Evolutionary conservation across 2,888 invertebrate genomes (phyloP).

Genomic region (Druceiella hillmani): DNA sequence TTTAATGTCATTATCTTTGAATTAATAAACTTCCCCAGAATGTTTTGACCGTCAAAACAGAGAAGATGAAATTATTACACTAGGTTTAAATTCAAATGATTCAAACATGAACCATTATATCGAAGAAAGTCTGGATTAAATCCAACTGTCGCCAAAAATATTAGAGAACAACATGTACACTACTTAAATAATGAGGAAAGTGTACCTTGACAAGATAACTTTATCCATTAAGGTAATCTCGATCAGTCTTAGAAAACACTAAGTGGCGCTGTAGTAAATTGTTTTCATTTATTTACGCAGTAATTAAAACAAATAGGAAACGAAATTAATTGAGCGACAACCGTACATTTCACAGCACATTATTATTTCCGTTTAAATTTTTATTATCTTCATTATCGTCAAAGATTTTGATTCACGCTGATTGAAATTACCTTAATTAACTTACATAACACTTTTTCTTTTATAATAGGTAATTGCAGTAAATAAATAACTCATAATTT

Average conservation of each 20-base stretch:
- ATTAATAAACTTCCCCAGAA: not conserved
- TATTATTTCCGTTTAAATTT: too few relatives aligned
- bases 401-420: too few relatives aligned
- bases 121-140: not conserved
- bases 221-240: not conserved
- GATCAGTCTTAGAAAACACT: not conserved
- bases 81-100: not conserved
- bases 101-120: not conserved
- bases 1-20: not conserved
- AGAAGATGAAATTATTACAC: not conserved
- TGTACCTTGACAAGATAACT: not conserved
- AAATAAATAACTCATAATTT: not conserved
- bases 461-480: not conserved
- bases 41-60: not conserved
- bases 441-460: not conserved
- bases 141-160: not conserved
- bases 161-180: constrained; percentile 1
- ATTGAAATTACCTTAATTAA: too few relatives aligned
- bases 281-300: too few relatives aligned
- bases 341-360: too few relatives aligned
- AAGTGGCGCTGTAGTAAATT: not conserved
- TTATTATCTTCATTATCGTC: too few relatives aligned
- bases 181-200: not conserved
- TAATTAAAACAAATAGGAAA: too few relatives aligned
- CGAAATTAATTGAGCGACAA: too few relatives aligned